Conservation (phyloP, 2,797 vertebrate genomes). For the Rhodeus uyekii region DNA sequence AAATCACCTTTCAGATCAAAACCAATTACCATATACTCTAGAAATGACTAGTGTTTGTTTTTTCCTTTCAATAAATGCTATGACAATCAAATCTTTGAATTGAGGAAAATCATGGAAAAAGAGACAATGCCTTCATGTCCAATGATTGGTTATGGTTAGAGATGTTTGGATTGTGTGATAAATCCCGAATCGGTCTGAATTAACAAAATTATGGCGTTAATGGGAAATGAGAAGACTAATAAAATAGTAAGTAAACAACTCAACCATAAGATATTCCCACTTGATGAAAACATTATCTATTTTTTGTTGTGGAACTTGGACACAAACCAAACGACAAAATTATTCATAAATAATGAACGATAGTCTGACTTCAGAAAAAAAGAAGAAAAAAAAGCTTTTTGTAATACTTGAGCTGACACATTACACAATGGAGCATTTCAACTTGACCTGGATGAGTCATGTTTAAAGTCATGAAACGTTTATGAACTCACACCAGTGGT, state of each 20-base stretch:
- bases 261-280: too few species aligned
- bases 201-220: too few species aligned
- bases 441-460: background rate
- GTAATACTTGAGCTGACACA: background rate
- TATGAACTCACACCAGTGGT: background rate
- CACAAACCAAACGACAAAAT: background rate
- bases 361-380: background rate
- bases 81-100: too few species aligned
- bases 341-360: background rate
- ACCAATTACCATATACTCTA: conserved; percentile 73
- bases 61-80: conserved; percentile 69
- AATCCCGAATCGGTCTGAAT: too few species aligned
- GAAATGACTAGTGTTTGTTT: conserved; percentile 74
- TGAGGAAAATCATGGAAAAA: too few species aligned
- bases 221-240: too few species aligned
- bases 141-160: too few species aligned
- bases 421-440: background rate
- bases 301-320: background rate
- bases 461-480: background rate
- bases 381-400: too few species aligned
- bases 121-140: too few species aligned
- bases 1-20: conserved; percentile 71
- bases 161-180: too few species aligned
- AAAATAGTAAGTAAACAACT: too few species aligned
- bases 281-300: background rate